Evolutionary conservation across 2,113 vertebrate species (phyloP).

Genomic region (Diadophis punctatus): DNA sequence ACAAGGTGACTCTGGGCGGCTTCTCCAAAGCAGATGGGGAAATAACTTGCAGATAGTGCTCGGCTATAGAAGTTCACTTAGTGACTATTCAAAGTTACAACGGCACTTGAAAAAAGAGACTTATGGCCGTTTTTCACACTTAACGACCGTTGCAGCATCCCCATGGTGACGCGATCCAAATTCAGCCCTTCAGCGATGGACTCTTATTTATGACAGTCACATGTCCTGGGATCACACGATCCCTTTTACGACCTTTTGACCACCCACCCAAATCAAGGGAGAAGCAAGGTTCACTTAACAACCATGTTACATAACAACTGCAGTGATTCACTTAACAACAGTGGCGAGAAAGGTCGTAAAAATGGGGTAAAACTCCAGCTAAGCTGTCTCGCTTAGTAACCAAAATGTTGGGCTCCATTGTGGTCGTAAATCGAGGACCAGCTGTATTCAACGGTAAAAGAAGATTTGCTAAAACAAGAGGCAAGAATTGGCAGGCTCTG

Average conservation of each 20-base stretch:
- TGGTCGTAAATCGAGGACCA: neutral
- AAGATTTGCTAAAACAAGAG: neutral
- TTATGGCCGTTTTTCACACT: too few species aligned
- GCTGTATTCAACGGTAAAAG: neutral
- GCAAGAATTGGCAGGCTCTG: neutral
- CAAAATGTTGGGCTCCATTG: neutral
- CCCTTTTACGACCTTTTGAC: too few species aligned
- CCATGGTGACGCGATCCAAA: neutral
- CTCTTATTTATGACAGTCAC: neutral
- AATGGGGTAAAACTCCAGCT: neutral
- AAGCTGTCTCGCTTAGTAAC: neutral
- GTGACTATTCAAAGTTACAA: too few species aligned
- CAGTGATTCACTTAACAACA: neutral
- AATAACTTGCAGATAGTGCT: neutral
- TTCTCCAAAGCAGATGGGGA: neutral
- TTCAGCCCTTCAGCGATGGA: fast-evolving
- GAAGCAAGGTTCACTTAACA: neutral
- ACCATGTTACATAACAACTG: neutral
- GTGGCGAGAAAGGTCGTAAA: neutral
- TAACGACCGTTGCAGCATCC: too few species aligned
- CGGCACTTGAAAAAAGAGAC: too few species aligned
- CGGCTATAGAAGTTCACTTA: neutral
- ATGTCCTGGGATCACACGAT: neutral
- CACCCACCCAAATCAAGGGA: too few species aligned
- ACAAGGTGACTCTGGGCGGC: neutral